phyloP scores from a whole-genome alignment of 2,888 invertebrate species.

The Eupithecia insigniata region DNA sequence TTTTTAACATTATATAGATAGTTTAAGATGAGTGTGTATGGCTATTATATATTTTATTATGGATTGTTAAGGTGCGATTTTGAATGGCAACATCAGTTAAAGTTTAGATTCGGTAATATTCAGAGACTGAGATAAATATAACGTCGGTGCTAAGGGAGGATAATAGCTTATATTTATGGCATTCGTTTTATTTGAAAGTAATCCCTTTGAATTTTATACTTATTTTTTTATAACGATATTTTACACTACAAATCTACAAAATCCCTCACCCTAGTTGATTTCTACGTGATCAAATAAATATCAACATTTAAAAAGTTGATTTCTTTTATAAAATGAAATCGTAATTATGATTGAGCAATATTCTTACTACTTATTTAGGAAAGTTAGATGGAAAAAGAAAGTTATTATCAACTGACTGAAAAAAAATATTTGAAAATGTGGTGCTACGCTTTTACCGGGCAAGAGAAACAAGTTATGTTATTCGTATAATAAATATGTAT shows the following conservation, averaged over 20 bases:
- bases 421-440: background rate
- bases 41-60: conserved; percentile 32
- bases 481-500: background rate
- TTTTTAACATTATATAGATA: conserved; percentile 31
- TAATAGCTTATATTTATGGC: conserved; percentile 49
- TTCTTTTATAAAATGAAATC: background rate
- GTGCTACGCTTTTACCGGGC: background rate
- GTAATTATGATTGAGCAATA: background rate
- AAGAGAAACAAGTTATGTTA: background rate
- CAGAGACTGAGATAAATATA: conserved; percentile 55
- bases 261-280: background rate
- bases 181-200: conserved; percentile 6
- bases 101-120: conserved; percentile 11
- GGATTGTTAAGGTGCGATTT: conserved; percentile 38
- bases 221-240: background rate
- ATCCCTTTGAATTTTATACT: background rate
- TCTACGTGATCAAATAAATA: background rate
- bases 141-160: conserved; percentile 53
- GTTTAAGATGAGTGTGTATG: conserved; percentile 33
- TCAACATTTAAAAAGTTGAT: background rate
- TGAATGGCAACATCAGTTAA: conserved; percentile 37
- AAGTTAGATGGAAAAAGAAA: background rate
- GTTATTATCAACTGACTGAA: background rate
- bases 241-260: background rate
- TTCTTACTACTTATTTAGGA: background rate